Evolutionary conservation across 1,140 invertebrate genomes (phyloP).

Genomic region (Maconellicoccus hirsutus): DNA sequence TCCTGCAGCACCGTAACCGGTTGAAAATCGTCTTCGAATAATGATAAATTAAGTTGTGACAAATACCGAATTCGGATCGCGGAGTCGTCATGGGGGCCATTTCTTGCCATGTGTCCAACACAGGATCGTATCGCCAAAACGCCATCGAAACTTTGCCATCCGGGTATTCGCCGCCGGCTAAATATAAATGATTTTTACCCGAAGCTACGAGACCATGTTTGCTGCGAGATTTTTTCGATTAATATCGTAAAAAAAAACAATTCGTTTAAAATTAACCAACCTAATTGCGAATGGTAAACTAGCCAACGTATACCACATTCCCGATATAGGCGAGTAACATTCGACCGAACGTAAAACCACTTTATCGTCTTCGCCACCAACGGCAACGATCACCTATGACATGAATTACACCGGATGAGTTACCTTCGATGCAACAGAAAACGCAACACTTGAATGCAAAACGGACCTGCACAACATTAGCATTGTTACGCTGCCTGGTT

Average conservation of each 20-base stretch:
- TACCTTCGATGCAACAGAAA: too few relatives aligned
- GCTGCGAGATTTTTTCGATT: constrained; percentile 30
- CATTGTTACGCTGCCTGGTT: constrained; percentile 35
- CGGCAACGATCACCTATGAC: constrained; percentile 41
- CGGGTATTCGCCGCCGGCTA: constrained; percentile 46
- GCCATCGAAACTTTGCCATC: constrained; percentile 41
- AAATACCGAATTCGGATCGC: constrained; percentile 40
- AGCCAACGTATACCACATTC: constrained; percentile 36
- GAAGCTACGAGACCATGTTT: constrained; percentile 44
- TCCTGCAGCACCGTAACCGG: constrained; percentile 32
- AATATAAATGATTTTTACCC: constrained; percentile 43
- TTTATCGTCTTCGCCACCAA: constrained; percentile 46
- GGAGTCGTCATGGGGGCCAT: constrained; percentile 41
- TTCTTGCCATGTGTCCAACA: constrained; percentile 42
- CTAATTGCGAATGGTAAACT: constrained; percentile 40
- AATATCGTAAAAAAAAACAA: background rate
- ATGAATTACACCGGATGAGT: too few relatives aligned
- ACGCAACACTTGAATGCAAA: too few relatives aligned
- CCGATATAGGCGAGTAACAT: constrained; percentile 38
- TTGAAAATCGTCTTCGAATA: background rate
- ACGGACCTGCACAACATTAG: constrained; percentile 32
- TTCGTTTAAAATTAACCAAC: constrained; percentile 27
- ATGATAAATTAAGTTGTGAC: too few relatives aligned
- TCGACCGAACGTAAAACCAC: constrained; percentile 44
- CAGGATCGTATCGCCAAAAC: constrained; percentile 44